A percentile compares a stretch with the other conserved stretches of the same genome.
phyloP scores from a whole-genome alignment of 1,140 invertebrate species.

The Psix sp. region DNA sequence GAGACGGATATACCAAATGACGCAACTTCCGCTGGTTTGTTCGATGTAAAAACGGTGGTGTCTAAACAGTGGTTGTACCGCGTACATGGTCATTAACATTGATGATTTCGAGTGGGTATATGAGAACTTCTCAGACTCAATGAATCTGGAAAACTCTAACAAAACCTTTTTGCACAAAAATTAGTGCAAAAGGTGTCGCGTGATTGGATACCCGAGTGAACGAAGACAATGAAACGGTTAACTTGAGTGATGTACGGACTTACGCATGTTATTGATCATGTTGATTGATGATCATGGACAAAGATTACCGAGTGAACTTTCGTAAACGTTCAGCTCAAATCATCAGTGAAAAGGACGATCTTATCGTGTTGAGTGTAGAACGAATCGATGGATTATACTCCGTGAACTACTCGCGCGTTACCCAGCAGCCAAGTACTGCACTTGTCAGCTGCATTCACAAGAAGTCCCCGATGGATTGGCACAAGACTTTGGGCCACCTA shows the following conservation, averaged over 20 bases:
- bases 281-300: slow-evolving; percentile 26
- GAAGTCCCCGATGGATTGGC: slow-evolving; percentile 31
- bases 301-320: slow-evolving; percentile 17
- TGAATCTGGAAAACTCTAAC: slow-evolving; percentile 24
- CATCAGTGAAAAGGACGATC: not conserved
- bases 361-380: slow-evolving; percentile 16
- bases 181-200: slow-evolving; percentile 25
- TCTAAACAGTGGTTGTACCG: slow-evolving; percentile 38
- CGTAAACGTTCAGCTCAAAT: slow-evolving; percentile 1
- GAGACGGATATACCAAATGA: not conserved
- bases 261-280: slow-evolving; percentile 19
- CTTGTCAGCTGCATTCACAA: not conserved
- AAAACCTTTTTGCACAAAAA: slow-evolving; percentile 27
- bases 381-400: slow-evolving; percentile 32
- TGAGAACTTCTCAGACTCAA: slow-evolving; percentile 3
- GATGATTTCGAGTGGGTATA: slow-evolving; percentile 14
- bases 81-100: slow-evolving; percentile 28
- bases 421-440: not conserved
- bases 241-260: slow-evolving; percentile 18
- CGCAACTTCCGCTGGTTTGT: slow-evolving; percentile 2
- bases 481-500: slow-evolving; percentile 53
- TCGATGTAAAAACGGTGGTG: slow-evolving; percentile 23
- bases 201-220: slow-evolving; percentile 11
- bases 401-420: slow-evolving; percentile 6
- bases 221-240: not conserved